These are phyloP conservation scores for Limnothrissa miodon DNA, from an alignment of 2,113 vertebrate species.

Conservation along the genomic window DNA sequence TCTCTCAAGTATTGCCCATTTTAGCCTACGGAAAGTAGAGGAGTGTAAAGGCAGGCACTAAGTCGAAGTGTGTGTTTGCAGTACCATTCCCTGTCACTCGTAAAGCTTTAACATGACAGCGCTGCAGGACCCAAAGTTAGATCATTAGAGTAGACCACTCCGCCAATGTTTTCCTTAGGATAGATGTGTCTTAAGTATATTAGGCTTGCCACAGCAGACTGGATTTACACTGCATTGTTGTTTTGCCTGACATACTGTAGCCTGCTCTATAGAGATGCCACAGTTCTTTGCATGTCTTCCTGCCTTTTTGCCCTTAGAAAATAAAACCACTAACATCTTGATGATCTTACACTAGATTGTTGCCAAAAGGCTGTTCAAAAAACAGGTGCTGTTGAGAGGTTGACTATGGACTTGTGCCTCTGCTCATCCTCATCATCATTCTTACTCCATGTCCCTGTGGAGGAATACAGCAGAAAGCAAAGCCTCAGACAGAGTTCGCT, in stretches of 20 bases:
- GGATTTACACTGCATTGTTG: neutral
- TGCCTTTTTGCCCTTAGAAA: neutral
- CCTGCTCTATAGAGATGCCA: neutral
- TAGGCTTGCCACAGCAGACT: neutral
- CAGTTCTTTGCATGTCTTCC: neutral
- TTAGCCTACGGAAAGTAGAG: neutral
- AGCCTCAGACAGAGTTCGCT: neutral
- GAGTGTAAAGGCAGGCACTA: neutral
- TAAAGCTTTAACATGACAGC: neutral
- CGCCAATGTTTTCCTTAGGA: neutral
- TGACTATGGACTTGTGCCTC: neutral
- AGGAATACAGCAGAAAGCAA: neutral
- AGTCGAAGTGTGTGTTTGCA: neutral
- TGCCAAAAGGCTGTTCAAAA: neutral
- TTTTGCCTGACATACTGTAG: neutral
- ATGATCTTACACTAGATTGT: neutral
- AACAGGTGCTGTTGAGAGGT: neutral
- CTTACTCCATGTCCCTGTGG: neutral
- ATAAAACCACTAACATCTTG: neutral
- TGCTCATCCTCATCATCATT: conserved; percentile 9
- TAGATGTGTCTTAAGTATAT: neutral
- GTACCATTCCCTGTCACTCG: neutral
- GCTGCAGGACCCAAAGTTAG: neutral
- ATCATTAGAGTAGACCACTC: conserved; percentile 4
- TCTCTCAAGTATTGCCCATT: conserved; percentile 33